Percentiles rank a stretch among this genome's conserved stretches.
phyloP scores from a whole-genome alignment of 2,888 invertebrate genomes.

The Heliconius ismenius region DNA sequence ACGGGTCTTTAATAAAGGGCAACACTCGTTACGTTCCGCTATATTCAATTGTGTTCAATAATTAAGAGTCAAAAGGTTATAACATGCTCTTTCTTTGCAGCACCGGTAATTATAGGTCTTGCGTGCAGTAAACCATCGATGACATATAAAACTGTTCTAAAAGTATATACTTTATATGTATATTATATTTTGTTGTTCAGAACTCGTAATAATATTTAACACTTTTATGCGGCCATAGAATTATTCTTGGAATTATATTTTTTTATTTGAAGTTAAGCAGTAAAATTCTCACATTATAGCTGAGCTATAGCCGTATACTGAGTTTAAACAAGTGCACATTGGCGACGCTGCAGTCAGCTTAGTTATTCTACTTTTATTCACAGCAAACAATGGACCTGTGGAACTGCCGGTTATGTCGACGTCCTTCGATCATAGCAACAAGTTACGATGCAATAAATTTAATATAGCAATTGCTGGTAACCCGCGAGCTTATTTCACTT shows the following conservation, averaged over 20 bases:
- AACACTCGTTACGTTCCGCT: constrained; percentile 47
- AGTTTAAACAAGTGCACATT: constrained; percentile 68
- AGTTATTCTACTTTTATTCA: constrained; percentile 70
- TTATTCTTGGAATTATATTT: constrained; percentile 48
- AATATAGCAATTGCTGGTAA: constrained; percentile 74
- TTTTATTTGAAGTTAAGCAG: constrained; percentile 36
- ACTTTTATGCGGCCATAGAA: constrained; percentile 31
- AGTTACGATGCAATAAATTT: constrained; percentile 79
- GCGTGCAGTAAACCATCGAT: constrained; percentile 47
- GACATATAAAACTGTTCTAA: constrained; percentile 45
- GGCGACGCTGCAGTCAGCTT: constrained; percentile 50
- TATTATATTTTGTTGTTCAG: constrained; percentile 5
- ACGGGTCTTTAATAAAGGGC: constrained; percentile 68
- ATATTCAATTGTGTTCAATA: constrained; percentile 61
- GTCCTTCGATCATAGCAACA: constrained; percentile 70
- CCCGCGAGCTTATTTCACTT: constrained; percentile 58
- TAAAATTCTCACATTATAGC: constrained; percentile 58
- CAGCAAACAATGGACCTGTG: constrained; percentile 75
- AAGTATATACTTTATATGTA: background rate
- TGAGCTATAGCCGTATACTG: constrained; percentile 53
- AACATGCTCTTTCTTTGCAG: constrained; percentile 62
- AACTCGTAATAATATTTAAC: constrained; percentile 3
- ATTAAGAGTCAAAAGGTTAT: constrained; percentile 72
- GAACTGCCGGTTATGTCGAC: constrained; percentile 65
- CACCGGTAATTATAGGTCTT: constrained; percentile 61